A percentile compares a stretch with the other conserved stretches of the same genome.
These are phyloP conservation scores for Murina feae DNA, from an alignment of 2,113 vertebrate genomes.

Conservation along the genomic window DNA sequence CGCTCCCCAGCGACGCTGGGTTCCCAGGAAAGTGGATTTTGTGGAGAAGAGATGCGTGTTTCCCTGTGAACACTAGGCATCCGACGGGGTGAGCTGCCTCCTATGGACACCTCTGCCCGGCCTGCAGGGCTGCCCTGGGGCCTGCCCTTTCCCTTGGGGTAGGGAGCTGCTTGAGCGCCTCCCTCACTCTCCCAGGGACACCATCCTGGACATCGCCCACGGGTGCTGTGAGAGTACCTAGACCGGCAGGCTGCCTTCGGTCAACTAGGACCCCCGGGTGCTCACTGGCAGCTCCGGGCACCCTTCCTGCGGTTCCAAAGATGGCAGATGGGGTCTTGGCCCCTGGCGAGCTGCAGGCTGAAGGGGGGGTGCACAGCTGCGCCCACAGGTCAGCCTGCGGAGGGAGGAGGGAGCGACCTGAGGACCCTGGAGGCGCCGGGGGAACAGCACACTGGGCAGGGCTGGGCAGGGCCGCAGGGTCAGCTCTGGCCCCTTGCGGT, in stretches of 20 bases:
- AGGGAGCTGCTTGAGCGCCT: neutral
- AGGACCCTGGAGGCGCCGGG: neutral
- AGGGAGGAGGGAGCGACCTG: neutral
- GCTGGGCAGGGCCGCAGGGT: neutral
- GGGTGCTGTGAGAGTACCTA: neutral
- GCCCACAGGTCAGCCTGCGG: neutral
- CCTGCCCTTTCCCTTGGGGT: neutral
- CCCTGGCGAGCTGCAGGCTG: too few relatives aligned
- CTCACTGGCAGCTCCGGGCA: neutral
- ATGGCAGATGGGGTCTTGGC: neutral
- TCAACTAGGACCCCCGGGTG: rapidly evolving
- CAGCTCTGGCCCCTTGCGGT: neutral
- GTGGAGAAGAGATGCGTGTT: neutral
- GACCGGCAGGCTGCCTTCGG: neutral
- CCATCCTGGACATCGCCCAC: neutral
- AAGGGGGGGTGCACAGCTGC: neutral
- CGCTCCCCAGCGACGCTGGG: neutral
- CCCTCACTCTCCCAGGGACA: rapidly evolving
- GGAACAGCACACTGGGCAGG: neutral
- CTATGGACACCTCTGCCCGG: neutral
- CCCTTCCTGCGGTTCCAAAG: neutral
- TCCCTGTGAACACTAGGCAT: neutral
- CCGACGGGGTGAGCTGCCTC: neutral
- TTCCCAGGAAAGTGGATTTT: neutral
- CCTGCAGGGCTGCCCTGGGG: neutral